These are phyloP conservation scores for Drosophila nigrodunni DNA, from an alignment of 1,140 invertebrate genomes.

Conservation along the genomic window DNA sequence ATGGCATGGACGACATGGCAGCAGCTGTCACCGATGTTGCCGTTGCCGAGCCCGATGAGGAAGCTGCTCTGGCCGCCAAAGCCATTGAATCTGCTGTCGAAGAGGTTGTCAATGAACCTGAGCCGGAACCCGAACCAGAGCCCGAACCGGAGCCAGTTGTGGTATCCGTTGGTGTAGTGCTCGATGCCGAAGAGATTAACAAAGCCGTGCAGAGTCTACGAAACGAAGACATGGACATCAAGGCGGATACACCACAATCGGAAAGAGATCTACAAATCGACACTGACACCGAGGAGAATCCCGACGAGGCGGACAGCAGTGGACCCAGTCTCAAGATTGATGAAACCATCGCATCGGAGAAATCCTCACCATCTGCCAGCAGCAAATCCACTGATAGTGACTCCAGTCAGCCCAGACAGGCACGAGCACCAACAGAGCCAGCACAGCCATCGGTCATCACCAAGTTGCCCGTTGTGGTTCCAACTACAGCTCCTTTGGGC, in stretches of 20 bases:
- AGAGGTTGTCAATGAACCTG: conserved; percentile 50
- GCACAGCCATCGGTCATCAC: conserved; percentile 70
- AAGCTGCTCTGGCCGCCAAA: conserved; percentile 74
- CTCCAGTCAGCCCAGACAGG: background rate
- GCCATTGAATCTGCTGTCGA: conserved; percentile 72
- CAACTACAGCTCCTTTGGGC: conserved; percentile 12
- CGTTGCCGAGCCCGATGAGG: conserved; percentile 73
- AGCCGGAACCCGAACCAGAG: conserved; percentile 41
- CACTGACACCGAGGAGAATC: conserved; percentile 92
- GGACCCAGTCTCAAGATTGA: conserved; percentile 79
- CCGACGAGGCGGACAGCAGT: conserved; percentile 85
- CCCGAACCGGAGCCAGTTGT: conserved; percentile 47
- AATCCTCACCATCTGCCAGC: conserved; percentile 7
- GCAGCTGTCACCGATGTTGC: conserved; percentile 55
- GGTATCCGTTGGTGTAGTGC: conserved; percentile 24
- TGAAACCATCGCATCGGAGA: conserved; percentile 52
- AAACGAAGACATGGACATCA: conserved; percentile 90
- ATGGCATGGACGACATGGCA: conserved; percentile 84
- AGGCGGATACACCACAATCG: conserved; percentile 93
- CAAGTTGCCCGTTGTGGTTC: conserved; percentile 50
- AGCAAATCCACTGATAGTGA: conserved; percentile 4
- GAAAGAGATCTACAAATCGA: conserved; percentile 94
- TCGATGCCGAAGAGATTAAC: conserved; percentile 91
- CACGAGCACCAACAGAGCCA: conserved; percentile 1
- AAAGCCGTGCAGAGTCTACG: conserved; percentile 91